A percentile compares a stretch with the other conserved stretches of the same genome.
These are phyloP conservation scores for Nettapus auritus DNA, from an alignment of 2,113 vertebrate genomes.

Conservation along the genomic window DNA sequence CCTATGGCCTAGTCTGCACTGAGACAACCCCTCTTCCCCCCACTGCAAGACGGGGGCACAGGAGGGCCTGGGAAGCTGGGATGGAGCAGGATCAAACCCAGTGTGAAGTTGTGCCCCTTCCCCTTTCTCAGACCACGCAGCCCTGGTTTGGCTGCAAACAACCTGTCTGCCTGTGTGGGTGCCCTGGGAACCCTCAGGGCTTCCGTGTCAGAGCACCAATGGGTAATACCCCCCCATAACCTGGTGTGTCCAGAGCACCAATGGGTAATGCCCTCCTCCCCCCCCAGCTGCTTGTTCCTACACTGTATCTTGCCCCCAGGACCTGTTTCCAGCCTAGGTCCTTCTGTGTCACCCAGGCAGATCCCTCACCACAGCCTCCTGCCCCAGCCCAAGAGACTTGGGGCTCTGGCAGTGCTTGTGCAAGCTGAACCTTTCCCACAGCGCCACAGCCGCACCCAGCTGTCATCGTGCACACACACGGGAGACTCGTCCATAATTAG, in stretches of 20 bases:
- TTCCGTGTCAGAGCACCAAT: not conserved
- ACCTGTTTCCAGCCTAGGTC: not conserved
- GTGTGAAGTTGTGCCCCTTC: not conserved
- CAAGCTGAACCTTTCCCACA: not conserved
- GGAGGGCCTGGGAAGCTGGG: not conserved
- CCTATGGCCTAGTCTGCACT: not conserved
- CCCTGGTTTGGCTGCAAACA: not conserved
- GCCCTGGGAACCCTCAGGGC: not conserved
- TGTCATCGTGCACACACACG: not conserved
- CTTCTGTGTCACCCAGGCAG: not conserved
- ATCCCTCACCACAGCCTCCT: not conserved
- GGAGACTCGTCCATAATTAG: not conserved
- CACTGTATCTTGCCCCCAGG: not conserved
- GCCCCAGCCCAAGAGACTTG: not conserved
- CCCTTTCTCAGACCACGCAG: not conserved
- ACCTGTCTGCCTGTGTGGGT: fast-evolving
- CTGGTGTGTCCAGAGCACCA: too few species aligned
- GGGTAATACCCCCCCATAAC: too few species aligned
- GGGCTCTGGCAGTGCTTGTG: not conserved
- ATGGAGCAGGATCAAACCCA: not conserved
- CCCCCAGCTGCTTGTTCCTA: not conserved
- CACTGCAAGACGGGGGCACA: fast-evolving
- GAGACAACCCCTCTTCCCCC: not conserved
- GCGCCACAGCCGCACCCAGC: not conserved
- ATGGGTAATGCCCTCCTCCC: too few species aligned